Conservation (phyloP, 2,113 vertebrate genomes). For the Grus americana region DNA sequence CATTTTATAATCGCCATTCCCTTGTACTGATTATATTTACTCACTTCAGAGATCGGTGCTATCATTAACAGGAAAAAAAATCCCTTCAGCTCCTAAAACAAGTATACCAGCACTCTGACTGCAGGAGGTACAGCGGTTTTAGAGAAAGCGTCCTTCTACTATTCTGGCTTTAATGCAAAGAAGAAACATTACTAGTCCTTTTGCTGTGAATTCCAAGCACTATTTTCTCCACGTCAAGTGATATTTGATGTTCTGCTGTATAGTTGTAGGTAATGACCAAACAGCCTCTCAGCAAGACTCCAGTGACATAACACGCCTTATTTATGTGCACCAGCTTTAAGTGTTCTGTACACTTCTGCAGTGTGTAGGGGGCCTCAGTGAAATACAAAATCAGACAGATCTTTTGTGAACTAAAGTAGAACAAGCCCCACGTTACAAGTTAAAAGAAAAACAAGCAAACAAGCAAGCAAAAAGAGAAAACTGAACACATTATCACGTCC, state of each 20-base stretch:
- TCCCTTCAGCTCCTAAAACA: background rate
- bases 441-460: background rate
- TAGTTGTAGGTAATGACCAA: background rate
- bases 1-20: background rate
- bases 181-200: background rate
- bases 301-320: background rate
- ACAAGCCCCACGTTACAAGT: background rate
- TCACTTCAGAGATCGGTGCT: background rate
- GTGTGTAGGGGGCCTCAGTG: background rate
- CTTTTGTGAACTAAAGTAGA: background rate
- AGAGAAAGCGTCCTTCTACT: background rate
- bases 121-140: background rate
- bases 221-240: background rate
- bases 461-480: background rate
- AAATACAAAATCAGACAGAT: background rate
- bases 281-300: background rate
- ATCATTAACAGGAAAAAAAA: background rate
- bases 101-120: background rate
- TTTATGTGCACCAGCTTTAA: background rate
- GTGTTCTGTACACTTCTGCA: background rate
- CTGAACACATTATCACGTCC: slow-evolving; percentile 3
- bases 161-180: background rate
- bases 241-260: background rate
- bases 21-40: background rate
- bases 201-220: background rate